Conservation (phyloP, 2,888 invertebrate species). For the Orthosia incerta region DNA sequence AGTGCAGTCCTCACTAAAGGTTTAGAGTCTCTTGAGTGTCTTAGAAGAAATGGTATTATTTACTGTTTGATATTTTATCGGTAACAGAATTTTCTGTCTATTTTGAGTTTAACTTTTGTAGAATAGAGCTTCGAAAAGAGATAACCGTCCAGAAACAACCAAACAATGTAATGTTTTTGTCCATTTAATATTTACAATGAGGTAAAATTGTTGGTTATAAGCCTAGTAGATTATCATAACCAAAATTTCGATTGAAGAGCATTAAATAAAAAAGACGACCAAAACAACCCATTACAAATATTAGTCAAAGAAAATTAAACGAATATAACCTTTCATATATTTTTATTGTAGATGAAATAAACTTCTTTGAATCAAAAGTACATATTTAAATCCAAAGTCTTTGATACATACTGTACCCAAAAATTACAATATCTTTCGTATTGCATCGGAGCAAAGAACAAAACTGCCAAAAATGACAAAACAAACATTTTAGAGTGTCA, state of each 20-base stretch:
- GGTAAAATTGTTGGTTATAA: background rate
- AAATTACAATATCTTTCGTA: background rate
- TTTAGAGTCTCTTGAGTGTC: background rate
- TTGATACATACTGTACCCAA: background rate
- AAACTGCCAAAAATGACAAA: constrained; percentile 11
- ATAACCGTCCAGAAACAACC: too few relatives aligned
- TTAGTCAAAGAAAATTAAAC: background rate
- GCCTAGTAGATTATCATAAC: background rate
- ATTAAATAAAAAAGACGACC: background rate
- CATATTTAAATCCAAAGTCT: too few relatives aligned
- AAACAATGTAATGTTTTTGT: too few relatives aligned
- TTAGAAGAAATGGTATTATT: constrained; percentile 8
- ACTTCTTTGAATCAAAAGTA: too few relatives aligned
- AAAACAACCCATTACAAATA: background rate
- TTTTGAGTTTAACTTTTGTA: background rate
- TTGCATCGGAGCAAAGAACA: background rate
- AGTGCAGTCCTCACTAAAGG: constrained; percentile 12
- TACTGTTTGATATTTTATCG: constrained; percentile 3
- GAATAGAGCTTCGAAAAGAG: background rate
- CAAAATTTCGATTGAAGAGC: background rate
- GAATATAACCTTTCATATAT: background rate
- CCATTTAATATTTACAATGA: too few relatives aligned
- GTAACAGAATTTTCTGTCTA: background rate
- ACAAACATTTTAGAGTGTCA: constrained; percentile 40
- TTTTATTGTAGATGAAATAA: background rate